A percentile compares a stretch with the other conserved stretches of the same genome.
Conservation (phyloP, 2,113 vertebrate species). For the Microcebus tavaratra region DNA sequence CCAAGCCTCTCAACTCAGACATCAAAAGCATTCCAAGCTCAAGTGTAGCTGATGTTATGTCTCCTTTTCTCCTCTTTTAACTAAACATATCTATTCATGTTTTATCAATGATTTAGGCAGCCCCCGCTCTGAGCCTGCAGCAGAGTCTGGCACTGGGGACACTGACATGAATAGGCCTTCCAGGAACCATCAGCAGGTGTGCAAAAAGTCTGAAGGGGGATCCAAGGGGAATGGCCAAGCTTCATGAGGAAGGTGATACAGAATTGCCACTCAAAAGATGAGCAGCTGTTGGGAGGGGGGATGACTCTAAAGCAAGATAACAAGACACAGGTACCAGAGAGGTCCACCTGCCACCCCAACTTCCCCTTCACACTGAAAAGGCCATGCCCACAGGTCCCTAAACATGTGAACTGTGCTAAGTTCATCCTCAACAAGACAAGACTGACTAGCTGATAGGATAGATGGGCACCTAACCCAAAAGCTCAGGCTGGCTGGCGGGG, state of each 20-base stretch:
- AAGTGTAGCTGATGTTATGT: neutral
- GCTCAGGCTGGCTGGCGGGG: neutral
- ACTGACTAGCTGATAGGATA: neutral
- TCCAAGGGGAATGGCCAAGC: neutral
- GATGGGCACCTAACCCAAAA: neutral
- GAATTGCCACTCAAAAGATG: neutral
- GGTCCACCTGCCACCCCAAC: neutral
- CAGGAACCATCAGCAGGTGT: neutral
- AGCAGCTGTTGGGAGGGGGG: neutral
- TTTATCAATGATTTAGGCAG: neutral
- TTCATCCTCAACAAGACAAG: neutral
- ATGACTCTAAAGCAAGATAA: neutral
- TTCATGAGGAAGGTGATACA: neutral
- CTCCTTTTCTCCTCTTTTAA: neutral
- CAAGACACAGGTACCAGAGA: neutral
- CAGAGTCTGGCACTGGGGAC: neutral
- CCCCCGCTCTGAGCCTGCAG: neutral
- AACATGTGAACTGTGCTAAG: neutral
- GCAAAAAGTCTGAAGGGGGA: neutral
- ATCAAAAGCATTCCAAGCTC: slow-evolving; percentile 48
- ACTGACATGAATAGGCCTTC: neutral
- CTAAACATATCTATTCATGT: neutral
- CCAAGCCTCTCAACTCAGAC: neutral
- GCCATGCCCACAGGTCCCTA: neutral
- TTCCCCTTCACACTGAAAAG: neutral